Percentiles rank a stretch among this genome's conserved stretches.
Conservation (phyloP, 2,113 vertebrate genomes). For the Smithornis capensis region DNA sequence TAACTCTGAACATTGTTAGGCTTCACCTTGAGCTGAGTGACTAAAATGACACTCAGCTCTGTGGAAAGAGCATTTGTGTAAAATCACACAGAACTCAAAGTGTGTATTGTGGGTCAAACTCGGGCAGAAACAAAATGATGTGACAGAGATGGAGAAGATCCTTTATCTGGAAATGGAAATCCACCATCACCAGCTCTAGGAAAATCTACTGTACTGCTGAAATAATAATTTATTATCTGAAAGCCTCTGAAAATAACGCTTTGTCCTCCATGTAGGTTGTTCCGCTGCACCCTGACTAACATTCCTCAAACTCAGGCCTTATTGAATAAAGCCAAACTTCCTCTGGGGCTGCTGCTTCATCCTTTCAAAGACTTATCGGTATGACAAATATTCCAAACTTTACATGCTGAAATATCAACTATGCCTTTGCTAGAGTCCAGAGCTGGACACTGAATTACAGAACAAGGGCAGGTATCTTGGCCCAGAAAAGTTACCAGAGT, state of each 20-base stretch:
- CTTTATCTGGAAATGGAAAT: background rate
- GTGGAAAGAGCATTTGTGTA: background rate
- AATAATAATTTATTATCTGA: background rate
- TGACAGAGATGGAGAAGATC: background rate
- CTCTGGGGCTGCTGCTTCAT: conserved; percentile 93
- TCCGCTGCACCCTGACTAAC: conserved; percentile 90
- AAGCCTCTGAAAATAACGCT: conserved; percentile 56
- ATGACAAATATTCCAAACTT: conserved; percentile 65
- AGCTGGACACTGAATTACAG: background rate
- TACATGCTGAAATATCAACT: conserved; percentile 2
- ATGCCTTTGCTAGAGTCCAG: background rate
- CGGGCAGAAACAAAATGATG: background rate
- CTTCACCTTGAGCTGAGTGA: background rate
- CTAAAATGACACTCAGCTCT: background rate
- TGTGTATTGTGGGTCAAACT: background rate
- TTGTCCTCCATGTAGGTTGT: conserved; percentile 81
- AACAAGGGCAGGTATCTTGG: background rate
- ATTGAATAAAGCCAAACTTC: conserved; percentile 97
- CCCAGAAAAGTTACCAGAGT: background rate
- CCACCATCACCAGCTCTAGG: background rate
- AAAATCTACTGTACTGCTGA: background rate
- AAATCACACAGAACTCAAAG: background rate
- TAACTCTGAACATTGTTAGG: background rate
- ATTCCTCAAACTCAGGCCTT: conserved; percentile 97
- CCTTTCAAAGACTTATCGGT: conserved; percentile 98